Base-by-base conservation (phyloP, 2,797 vertebrate species). In the Distichodus sexfasciatus region DNA sequence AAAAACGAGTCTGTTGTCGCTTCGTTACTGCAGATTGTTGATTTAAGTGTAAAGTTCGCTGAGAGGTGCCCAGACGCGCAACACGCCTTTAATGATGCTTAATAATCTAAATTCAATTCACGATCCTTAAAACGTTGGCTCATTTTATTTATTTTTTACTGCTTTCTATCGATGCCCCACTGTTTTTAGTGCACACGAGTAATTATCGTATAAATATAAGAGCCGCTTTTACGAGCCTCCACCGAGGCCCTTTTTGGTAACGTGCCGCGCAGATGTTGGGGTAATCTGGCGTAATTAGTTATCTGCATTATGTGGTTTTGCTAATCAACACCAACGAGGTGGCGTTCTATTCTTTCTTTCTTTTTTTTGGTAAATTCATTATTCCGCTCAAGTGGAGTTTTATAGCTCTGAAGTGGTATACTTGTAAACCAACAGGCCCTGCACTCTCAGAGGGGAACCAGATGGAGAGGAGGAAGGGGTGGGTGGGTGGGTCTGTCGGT, bases 371-470 rank as follows among this genome's bases (percentile, higher is more conserved):
- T 78, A 71, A 76, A 77, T 84, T 84, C 54, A 76, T 81, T 79
- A 78, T 84, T 84, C 51, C 70, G 69, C 75, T 84, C 67, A 69
- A 84, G 71, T 85, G 71, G 80, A 78, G 81, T 85, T 84, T 86
- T 82, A 85, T 81, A 69, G 80, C 76, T 81, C 60, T 80, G 78
- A 82, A 84, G 76, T 78, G 78, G 76, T 76, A 76, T 71, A 81
- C 77, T 80, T 81, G 77, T 79, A 77, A 71, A 78, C 76, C 66
- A 77, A 69, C 57, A 67, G 66, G 67, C 69, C n/a, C 70, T 48
- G 35, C 2, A 4, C 60, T 66, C 68, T 69, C 43, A 79, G 71
- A 71, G 63, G 36, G 69, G 62, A 75, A 55, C 66, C 77, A 75
- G 72, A 81, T 78, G 76, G 67, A 69, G 57, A 65, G 12, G 8